phyloP scores from a whole-genome alignment of 2,888 invertebrate species.

The Lydus trimaculatus region DNA sequence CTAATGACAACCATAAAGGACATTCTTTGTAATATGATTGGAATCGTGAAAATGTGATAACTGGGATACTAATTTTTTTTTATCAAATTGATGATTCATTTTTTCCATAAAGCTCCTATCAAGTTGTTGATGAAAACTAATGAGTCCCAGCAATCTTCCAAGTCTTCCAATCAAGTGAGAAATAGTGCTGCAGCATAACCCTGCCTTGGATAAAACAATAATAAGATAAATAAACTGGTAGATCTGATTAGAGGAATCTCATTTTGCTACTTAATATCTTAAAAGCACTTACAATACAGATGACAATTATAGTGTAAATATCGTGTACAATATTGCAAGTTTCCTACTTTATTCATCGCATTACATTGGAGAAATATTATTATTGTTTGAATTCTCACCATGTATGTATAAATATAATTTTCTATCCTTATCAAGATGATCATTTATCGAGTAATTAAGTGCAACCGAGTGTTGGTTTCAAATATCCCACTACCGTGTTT shows the following conservation, averaged over 20 bases:
- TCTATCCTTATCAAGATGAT: slow-evolving; percentile 41
- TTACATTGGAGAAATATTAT: slow-evolving; percentile 14
- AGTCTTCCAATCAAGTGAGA: background rate
- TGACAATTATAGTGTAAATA: slow-evolving; percentile 6
- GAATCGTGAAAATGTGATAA: too few relatives aligned
- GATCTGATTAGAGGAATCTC: background rate
- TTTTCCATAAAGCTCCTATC: too few relatives aligned
- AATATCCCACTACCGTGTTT: slow-evolving; percentile 1
- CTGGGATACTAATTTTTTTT: too few relatives aligned
- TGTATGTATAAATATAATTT: slow-evolving; percentile 5
- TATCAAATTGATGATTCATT: too few relatives aligned
- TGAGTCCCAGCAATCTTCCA: too few relatives aligned
- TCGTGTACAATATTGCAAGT: slow-evolving; percentile 6
- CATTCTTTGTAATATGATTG: too few relatives aligned
- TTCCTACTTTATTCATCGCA: background rate
- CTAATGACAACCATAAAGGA: too few relatives aligned
- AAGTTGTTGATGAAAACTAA: too few relatives aligned
- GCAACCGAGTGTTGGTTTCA: slow-evolving; percentile 35
- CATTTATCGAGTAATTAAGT: slow-evolving; percentile 46
- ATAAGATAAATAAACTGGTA: background rate
- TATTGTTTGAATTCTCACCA: slow-evolving; percentile 10
- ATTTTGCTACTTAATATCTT: slow-evolving; percentile 11
- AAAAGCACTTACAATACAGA: background rate
- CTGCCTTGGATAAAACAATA: background rate
- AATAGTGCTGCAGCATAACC: background rate